Evolutionary conservation across 2,797 vertebrate species (phyloP), one percentile per base, ranked within the genome.

Genomic region (Phoebastria nigripes): DNA sequence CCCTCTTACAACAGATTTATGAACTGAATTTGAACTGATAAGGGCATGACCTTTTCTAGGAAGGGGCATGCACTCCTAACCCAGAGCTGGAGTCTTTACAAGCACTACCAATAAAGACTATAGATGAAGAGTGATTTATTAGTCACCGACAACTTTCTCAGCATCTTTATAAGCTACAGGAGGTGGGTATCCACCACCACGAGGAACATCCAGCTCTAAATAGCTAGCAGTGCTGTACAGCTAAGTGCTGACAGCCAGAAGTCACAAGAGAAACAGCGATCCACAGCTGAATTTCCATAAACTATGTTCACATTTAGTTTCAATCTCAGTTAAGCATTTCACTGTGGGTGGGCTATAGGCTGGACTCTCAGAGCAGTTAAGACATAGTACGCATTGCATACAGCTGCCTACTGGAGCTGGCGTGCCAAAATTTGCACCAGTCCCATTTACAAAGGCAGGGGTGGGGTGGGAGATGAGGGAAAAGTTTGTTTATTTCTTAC

Each of bases 251-350:
- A 95, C 93, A 96, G 96, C 86, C 94, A 94, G 93, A 82, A 95
- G 86, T 94, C 95, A 93, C 63, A 11, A 61, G 81, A 94, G 88
- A 42, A 84, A 54, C 11, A 31, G 89, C 7, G 33, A 91, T 91
- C 92, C 87, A 78, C 90, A 88, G 94, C 92, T 94, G 96, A 97
- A 94, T 83, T 95, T 93, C 95, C 95, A 92, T 91, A 92, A 95
- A 88, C 90, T 65, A 0, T 52, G 78, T n/a, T 94, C 95, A 78
- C 94, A 20, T 94, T 92, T 89, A 54, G 67, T 15, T 89, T 66
- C 87, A 84, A 9, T 33, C 95, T 78, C 73, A 58, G 80, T 46
- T 21, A 71, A 86, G 87, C 83, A 42, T 71, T 91, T 73, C 96
- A 37, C 91, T 12, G 91, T 96, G 97, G 96, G 97, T 96, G 95